Conservation (phyloP, 2,113 vertebrate genomes). For the Myiozetetes cayanensis region DNA sequence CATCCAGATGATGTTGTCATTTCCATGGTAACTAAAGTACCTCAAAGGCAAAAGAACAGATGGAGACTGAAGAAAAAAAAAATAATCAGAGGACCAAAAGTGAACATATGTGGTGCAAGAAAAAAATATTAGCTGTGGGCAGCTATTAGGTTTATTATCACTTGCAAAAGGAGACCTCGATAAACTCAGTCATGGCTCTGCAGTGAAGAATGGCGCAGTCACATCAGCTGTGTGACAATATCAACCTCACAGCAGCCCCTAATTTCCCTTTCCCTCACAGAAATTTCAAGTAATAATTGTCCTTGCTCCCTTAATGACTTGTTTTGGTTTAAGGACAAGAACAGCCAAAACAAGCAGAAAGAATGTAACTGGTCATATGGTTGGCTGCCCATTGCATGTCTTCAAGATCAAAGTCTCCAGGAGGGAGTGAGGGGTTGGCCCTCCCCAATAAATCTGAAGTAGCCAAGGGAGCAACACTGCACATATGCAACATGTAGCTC, state of each 20-base stretch:
- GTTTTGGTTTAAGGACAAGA: slow-evolving; percentile 5
- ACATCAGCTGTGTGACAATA: slow-evolving; percentile 1
- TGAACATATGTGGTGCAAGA: slow-evolving; percentile 61
- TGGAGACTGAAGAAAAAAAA: slow-evolving; percentile 46
- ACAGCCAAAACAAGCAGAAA: background rate
- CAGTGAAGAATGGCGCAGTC: background rate
- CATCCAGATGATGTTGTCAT: slow-evolving; percentile 60
- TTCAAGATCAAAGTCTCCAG: background rate
- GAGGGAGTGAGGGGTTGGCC: background rate
- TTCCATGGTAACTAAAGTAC: slow-evolving; percentile 66
- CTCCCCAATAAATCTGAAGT: background rate
- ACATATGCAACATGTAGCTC: background rate
- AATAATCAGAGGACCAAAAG: slow-evolving; percentile 41
- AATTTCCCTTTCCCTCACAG: background rate
- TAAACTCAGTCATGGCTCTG: slow-evolving; percentile 18
- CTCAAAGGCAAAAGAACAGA: slow-evolving; percentile 67
- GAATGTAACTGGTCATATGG: background rate
- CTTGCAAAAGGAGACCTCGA: slow-evolving; percentile 38
- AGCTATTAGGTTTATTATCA: slow-evolving; percentile 61
- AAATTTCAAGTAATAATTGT: background rate
- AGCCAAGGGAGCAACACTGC: background rate
- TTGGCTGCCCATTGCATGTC: background rate
- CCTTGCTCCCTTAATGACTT: background rate
- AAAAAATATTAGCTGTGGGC: slow-evolving; percentile 64
- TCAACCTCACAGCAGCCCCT: background rate